Evolutionary conservation across 2,888 invertebrate genomes (phyloP).

Genomic region (Entomobrya proxima): DNA sequence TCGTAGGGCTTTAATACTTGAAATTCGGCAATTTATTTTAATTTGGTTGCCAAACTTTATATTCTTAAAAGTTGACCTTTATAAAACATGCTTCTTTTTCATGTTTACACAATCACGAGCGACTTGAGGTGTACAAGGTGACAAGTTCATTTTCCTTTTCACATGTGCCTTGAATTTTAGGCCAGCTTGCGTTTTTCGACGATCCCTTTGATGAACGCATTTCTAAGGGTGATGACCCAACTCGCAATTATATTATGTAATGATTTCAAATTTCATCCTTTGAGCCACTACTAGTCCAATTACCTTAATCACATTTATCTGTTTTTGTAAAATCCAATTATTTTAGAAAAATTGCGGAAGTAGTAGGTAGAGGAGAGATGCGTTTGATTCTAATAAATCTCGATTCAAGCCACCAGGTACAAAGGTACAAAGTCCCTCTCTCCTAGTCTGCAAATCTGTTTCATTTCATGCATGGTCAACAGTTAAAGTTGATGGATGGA

Average conservation of each 20-base stretch:
- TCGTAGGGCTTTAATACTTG: too few relatives aligned
- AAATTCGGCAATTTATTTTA: background rate
- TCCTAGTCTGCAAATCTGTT: background rate
- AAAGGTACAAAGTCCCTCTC: background rate
- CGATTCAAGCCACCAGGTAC: too few relatives aligned
- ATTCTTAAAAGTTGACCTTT: slow-evolving; percentile 5
- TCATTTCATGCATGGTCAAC: slow-evolving; percentile 34
- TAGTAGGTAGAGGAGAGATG: too few relatives aligned
- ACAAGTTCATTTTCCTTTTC: slow-evolving; percentile 19
- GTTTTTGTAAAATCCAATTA: too few relatives aligned
- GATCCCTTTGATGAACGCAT: too few relatives aligned
- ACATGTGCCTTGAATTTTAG: too few relatives aligned
- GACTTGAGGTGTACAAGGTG: background rate
- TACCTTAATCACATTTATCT: background rate
- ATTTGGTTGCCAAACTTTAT: background rate
- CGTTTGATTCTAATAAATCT: too few relatives aligned
- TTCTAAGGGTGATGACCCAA: background rate
- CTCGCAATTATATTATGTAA: background rate
- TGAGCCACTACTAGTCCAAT: too few relatives aligned
- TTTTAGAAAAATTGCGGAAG: too few relatives aligned
- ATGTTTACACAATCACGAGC: background rate
- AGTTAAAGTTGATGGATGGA: background rate
- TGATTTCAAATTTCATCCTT: too few relatives aligned
- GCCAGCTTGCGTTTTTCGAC: too few relatives aligned
- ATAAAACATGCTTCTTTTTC: background rate